A percentile compares a stretch with the other conserved stretches of the same genome.
These are phyloP conservation scores for Holcopasites calliopsidis DNA, from an alignment of 1,140 invertebrate genomes.

Conservation along the genomic window DNA sequence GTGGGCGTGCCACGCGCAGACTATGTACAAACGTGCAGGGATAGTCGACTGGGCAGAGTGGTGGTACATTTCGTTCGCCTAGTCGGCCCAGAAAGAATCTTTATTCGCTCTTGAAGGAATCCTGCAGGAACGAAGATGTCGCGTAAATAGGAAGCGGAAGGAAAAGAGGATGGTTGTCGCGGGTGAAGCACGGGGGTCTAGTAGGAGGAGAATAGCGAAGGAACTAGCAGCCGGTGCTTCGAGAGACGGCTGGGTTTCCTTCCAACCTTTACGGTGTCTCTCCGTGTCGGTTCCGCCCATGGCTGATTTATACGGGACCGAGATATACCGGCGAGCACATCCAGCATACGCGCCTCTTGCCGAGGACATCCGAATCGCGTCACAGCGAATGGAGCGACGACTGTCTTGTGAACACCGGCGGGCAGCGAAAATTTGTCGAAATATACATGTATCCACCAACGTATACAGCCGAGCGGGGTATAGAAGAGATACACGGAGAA, in stretches of 20 bases:
- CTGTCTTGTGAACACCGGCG: not conserved
- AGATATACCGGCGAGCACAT: slow-evolving; percentile 64
- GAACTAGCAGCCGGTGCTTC: slow-evolving; percentile 67
- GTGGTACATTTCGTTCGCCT: no score
- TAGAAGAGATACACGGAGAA: not conserved
- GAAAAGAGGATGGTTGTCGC: slow-evolving; percentile 30
- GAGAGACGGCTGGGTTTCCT: slow-evolving; percentile 64
- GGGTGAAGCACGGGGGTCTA: slow-evolving; percentile 16
- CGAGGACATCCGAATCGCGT: slow-evolving; percentile 53
- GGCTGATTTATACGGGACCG: slow-evolving; percentile 70
- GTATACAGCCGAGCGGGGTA: not conserved
- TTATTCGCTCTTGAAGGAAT: not conserved
- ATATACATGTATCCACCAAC: no score
- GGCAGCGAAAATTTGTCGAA: not conserved
- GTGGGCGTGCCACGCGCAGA: not conserved
- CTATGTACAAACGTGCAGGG: not conserved
- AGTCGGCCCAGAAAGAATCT: no score
- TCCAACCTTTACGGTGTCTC: slow-evolving; percentile 76
- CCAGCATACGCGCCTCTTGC: slow-evolving; percentile 52
- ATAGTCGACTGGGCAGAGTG: no score
- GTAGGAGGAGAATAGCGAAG: not conserved
- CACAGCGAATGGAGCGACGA: slow-evolving; percentile 11
- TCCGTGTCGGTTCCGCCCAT: slow-evolving; percentile 74
- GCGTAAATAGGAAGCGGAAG: slow-evolving; percentile 16
- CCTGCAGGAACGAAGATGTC: not conserved